phyloP scores from a whole-genome alignment of 1,140 invertebrate species.

The Patella vulgata region DNA sequence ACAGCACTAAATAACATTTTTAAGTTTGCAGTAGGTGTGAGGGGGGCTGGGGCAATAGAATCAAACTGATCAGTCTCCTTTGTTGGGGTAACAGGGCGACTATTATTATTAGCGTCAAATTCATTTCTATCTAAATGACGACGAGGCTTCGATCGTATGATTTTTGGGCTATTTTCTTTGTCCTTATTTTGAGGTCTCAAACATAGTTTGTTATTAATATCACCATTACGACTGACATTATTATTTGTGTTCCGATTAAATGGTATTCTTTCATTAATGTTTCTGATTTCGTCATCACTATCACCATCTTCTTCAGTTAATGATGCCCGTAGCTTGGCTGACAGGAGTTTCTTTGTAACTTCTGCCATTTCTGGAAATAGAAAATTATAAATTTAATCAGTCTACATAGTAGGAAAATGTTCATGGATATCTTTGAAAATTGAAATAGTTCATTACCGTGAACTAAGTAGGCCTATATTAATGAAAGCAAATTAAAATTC shows the following conservation, averaged over 20 bases:
- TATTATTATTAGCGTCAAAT: constrained; percentile 2
- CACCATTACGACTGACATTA: constrained; percentile 10
- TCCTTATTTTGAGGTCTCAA: constrained; percentile 13
- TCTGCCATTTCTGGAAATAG: constrained; percentile 23
- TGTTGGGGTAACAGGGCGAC: constrained; percentile 26
- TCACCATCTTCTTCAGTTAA: constrained; percentile 3
- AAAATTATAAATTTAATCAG: constrained; percentile 7
- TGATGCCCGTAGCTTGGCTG: constrained; percentile 1
- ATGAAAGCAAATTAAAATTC: too few species aligned
- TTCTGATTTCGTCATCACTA: constrained; percentile 20
- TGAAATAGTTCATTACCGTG: too few species aligned
- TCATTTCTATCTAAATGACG: constrained; percentile 19
- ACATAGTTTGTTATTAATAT: not conserved
- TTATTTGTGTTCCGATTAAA: constrained; percentile 32
- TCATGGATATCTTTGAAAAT: too few species aligned
- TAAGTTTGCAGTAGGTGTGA: constrained; percentile 66
- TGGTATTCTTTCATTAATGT: constrained; percentile 19
- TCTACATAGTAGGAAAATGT: not conserved
- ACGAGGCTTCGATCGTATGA: constrained; percentile 7
- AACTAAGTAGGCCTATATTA: too few species aligned
- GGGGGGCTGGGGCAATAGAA: constrained; percentile 41
- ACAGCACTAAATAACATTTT: constrained; percentile 65
- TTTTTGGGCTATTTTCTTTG: constrained; percentile 27
- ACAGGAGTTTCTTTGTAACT: not conserved
- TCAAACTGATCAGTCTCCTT: constrained; percentile 19